Evolutionary conservation across 1,140 invertebrate genomes (phyloP).

Genomic region (Stegodyphus dumicola): DNA sequence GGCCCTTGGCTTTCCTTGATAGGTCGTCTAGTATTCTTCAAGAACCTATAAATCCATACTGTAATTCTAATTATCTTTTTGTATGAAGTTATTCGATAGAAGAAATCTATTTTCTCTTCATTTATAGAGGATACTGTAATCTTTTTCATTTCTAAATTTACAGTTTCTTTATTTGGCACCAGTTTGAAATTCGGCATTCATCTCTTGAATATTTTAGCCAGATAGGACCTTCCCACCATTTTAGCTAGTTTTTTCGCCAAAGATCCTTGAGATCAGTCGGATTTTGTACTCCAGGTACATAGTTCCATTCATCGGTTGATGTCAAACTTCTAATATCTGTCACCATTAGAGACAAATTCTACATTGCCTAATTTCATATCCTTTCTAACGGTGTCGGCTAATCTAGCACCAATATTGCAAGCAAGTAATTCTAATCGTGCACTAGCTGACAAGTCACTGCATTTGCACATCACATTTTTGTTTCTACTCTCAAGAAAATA

Average conservation of each 20-base stretch:
- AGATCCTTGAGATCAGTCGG: neutral
- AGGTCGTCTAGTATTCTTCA: neutral
- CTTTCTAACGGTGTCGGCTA: neutral
- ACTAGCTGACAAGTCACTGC: neutral
- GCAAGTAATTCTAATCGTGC: neutral
- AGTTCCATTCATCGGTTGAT: neutral
- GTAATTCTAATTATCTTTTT: neutral
- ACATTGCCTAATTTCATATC: neutral
- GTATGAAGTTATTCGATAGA: neutral
- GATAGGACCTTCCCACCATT: neutral
- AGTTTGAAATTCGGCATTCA: neutral
- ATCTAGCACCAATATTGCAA: neutral
- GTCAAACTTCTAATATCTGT: neutral
- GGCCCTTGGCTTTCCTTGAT: neutral
- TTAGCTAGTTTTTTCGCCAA: neutral
- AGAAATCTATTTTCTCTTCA: neutral
- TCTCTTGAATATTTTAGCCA: neutral
- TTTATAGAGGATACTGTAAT: neutral
- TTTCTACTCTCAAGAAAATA: neutral
- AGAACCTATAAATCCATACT: neutral
- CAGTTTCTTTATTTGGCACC: neutral
- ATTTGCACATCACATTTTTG: no score
- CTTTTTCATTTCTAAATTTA: slow-evolving; percentile 3
- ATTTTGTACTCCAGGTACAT: neutral
- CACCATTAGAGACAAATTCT: neutral